Evolutionary conservation across 2,888 invertebrate species (phyloP), one percentile per base, ranked within the genome.

Genomic region (Eubasilissa splendida): DNA sequence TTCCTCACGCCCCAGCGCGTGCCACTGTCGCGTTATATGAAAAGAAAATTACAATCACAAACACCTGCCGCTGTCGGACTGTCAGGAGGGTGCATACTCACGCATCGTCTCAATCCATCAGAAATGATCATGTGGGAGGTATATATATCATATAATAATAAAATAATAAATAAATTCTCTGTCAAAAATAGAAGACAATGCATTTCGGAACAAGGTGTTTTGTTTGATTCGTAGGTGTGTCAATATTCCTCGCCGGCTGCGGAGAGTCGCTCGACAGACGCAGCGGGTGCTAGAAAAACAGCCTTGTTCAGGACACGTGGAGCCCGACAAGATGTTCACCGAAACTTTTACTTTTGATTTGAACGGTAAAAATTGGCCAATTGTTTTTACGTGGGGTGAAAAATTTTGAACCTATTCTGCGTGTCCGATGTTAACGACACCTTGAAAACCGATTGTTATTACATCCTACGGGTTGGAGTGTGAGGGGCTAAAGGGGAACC

Each of bases 1-100:
- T 93, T 99, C 98, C 92, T 97, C 97, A 92, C 98, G 96, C 91
- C 97, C 97, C 93, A 99, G 95, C 91, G 98, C 97, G 94, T 99
- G 99, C 99, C 99, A 99, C 98, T 99, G 91, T 77, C 65, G 87
- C 80, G 77, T 77, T 81, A 90, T 90, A 90, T 90, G 90, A 90
- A 91, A 90, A 86, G 59, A 78, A 79, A 79, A 79, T 79, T 56
- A 79, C 79, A 73, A 74, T 76, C 76, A 76, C 65, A 75, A 60
- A 76, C 65, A 76, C 80, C 76, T 75, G 68, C 68, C 59, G 76
- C 31, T 52, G 53, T 63, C 31, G 76, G 76, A 54, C 65, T 65
- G 65, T 54, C 54, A n/a, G 14, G 31, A 74, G 50, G 68, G 50
- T 56, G 52, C 2, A 73, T 73, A 73, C 56, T 58, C 75, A 75